Evolutionary conservation across 1,140 invertebrate species (phyloP), one percentile per base, ranked within the genome.

Genomic region (Bacillus rossius): DNA sequence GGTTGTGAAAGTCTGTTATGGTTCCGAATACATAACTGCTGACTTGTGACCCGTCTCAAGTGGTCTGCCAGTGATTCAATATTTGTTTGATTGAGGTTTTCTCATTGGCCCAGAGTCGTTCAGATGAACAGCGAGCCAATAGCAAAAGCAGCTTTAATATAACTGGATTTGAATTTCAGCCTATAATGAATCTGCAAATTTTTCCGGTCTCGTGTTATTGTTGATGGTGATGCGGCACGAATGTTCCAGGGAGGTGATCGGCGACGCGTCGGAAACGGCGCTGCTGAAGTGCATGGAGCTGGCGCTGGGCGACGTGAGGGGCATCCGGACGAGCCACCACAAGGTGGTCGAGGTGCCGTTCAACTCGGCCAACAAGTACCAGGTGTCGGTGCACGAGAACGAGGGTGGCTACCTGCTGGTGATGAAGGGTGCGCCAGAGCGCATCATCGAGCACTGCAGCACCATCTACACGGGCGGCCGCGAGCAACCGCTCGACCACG

Each of bases 321-420:
- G 77, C 58, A 83, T 79, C 67, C 74, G 88, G 54, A 65, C 74
- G 22, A 72, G 79, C 20, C 85, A 92, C 72, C 82, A 79, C 50
- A 95, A 94, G 76, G 78, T 88, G 13, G 79, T 81, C 57, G 91
- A 94, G 72, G 84, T 92, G 65, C 91, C 92, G 1, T 92, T 94
- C 73, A 93, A 86, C 72, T 94, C 92, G 0, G 82, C 81, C 23
- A 92, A 88, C 62, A 95, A 94, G 75, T 94, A 90, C 75, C 91
- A 94, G 73, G 77, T 85, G 22, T 87, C 84, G 3, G 77, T 87
- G 59, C 85, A 88, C 64, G 77, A 82, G 57, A 16, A 29, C 3
- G n/a, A n/a, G n/a, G n/a, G n/a, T n/a, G n/a, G n/a, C n/a, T 92
- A 80, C 65, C 61, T 88, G 8, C 66, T 87, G 43, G 85, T 87